Evolutionary conservation across 2,113 vertebrate genomes (phyloP).

Genomic region (Chunga burmeisteri): DNA sequence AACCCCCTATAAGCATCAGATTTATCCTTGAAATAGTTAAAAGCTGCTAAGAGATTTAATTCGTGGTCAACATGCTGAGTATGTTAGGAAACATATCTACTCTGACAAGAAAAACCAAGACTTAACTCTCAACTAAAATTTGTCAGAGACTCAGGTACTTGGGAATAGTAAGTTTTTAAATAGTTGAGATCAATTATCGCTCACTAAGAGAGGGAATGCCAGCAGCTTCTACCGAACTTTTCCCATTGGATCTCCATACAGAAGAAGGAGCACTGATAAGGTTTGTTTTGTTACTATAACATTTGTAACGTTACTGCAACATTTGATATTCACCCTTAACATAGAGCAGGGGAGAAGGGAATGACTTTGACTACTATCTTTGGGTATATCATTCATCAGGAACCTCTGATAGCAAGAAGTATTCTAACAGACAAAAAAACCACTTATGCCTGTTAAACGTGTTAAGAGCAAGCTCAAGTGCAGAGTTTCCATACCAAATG

Average conservation of each 20-base stretch:
- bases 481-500: slow-evolving; percentile 38
- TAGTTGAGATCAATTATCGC: neutral
- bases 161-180: neutral
- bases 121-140: neutral
- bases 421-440: neutral
- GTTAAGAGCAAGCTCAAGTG: neutral
- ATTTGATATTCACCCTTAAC: neutral
- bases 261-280: neutral
- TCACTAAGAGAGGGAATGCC: neutral
- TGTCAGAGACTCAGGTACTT: neutral
- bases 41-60: neutral
- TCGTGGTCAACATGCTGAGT: neutral
- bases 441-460: slow-evolving; percentile 8
- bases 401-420: neutral
- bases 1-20: neutral
- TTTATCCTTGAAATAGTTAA: neutral
- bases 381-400: neutral
- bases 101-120: neutral
- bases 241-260: neutral
- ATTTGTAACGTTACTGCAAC: neutral
- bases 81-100: neutral
- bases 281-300: neutral
- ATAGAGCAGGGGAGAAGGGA: neutral
- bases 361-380: neutral
- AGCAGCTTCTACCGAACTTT: neutral